A percentile compares a stretch with the other conserved stretches of the same genome.
phyloP scores from a whole-genome alignment of 2,113 vertebrate genomes.

The Pica pica region DNA sequence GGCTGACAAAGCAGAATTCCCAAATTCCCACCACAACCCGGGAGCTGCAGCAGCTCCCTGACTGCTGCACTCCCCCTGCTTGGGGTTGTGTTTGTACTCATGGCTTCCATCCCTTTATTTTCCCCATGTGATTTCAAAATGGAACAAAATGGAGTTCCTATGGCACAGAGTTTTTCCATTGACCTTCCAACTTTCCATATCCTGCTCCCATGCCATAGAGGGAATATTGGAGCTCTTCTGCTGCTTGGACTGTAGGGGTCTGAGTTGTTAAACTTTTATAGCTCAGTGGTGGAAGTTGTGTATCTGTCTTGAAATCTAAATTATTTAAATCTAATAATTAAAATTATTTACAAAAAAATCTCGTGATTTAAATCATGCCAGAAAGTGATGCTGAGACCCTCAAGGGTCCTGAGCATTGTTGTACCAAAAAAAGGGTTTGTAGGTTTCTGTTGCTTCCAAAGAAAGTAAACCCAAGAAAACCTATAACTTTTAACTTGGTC shows the following conservation, averaged over 20 bases:
- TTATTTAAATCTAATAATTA: neutral
- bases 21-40: neutral
- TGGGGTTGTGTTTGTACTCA: neutral
- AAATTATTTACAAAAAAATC: conserved; percentile 24
- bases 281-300: neutral
- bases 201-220: neutral
- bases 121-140: neutral
- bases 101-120: neutral
- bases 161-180: neutral
- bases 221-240: neutral
- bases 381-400: neutral
- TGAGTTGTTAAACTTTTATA: conserved; percentile 12
- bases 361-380: neutral
- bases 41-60: neutral
- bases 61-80: neutral
- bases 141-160: neutral
- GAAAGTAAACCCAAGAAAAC: conserved; percentile 24
- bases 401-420: neutral
- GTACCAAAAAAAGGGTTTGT: neutral
- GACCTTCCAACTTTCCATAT: conserved; percentile 12
- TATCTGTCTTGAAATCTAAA: neutral
- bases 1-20: accelerated
- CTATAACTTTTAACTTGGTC: conserved; percentile 24
- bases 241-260: neutral
- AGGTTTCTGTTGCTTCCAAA: conserved; percentile 32